Base-by-base conservation (phyloP, 2,888 invertebrate species). In the Mechanitis messenoides region DNA sequence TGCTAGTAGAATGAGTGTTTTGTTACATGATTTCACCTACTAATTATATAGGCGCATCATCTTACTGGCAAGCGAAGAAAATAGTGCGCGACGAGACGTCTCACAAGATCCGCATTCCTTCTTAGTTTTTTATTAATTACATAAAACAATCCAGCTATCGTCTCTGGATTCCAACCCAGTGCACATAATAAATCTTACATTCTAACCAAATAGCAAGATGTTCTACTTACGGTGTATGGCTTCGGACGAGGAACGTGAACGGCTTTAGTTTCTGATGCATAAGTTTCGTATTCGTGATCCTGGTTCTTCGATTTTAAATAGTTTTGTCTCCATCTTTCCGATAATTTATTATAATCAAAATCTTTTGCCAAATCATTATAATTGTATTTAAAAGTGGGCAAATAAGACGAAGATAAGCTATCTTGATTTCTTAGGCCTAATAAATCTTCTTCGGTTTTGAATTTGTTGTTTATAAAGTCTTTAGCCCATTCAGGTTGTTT, bases 91-190 rank as follows among this genome's bases (percentile, higher is more conserved):
- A 88, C 86, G 88, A 78, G 76, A 71, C 20, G 20, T 20, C 77
- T 80, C 81, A 83, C 83, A 80, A 81, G 80, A 87, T 89, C 89
- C 89, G 89, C 89, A 90, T 90, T 87, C 89, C 85, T 76, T 75
- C 72, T 70, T 46, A 45, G 78, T 70, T 76, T 80, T 81, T 71
- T 71, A 76, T 66, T 76, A 80, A 80, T 81, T 80, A 81, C 76
- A 76, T 74, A 74, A 74, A 73, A 73, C 70, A 64, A 68, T 67
- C 69, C 58, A 56, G 54, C 62, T 56, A 55, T 50, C 65, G 56
- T 60, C 66, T 65, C 62, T 59, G 67, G 54, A 64, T 66, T 64
- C 64, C 66, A 62, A 60, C 38, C 64, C 66, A 66, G 66, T 71
- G 68, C 69, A 68, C 65, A 68, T 63, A 65, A 65, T 65, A 68